phyloP scores from a whole-genome alignment of 2,888 invertebrate species.

The Yponomeuta plumbellus region DNA sequence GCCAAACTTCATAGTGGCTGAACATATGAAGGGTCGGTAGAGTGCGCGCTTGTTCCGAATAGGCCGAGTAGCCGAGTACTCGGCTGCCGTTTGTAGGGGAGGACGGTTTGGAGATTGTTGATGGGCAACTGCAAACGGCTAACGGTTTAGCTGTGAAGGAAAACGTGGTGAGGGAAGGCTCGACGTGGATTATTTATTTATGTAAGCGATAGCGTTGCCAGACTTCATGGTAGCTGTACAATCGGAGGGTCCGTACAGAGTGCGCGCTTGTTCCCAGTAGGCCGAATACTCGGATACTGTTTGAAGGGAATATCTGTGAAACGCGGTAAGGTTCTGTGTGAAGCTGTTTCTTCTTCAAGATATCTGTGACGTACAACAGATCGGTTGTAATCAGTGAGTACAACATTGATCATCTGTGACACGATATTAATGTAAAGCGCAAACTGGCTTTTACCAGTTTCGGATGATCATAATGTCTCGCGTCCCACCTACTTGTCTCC shows the following conservation, averaged over 20 bases:
- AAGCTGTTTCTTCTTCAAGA: neutral
- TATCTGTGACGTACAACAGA: neutral
- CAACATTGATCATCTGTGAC: no score
- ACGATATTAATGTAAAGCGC: no score
- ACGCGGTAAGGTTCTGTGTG: no score
- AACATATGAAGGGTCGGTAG: conserved; percentile 99
- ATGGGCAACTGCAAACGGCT: neutral
- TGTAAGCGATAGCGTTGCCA: conserved; percentile 98
- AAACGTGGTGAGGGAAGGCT: conserved; percentile 65
- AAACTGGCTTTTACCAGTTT: no score
- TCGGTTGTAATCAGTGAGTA: no score
- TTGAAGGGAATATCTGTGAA: conserved; percentile 81
- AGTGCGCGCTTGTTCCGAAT: conserved; percentile 96
- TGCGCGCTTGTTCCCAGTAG: conserved; percentile 99
- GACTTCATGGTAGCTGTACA: conserved; percentile 99
- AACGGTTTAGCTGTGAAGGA: no score
- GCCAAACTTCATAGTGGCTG: conserved; percentile 98
- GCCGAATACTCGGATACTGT: conserved; percentile 96
- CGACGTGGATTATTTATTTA: conserved; percentile 99
- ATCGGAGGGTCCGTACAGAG: conserved; percentile 98
- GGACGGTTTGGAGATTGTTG: neutral
- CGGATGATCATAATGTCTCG: no score
- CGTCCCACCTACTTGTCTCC: no score
- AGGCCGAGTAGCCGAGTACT: conserved; percentile 99
- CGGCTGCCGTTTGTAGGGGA: conserved; percentile 85